A percentile compares a stretch with the other conserved stretches of the same genome.
Evolutionary conservation across 2,113 vertebrate genomes (phyloP).

Genomic region (Piaya cayana): DNA sequence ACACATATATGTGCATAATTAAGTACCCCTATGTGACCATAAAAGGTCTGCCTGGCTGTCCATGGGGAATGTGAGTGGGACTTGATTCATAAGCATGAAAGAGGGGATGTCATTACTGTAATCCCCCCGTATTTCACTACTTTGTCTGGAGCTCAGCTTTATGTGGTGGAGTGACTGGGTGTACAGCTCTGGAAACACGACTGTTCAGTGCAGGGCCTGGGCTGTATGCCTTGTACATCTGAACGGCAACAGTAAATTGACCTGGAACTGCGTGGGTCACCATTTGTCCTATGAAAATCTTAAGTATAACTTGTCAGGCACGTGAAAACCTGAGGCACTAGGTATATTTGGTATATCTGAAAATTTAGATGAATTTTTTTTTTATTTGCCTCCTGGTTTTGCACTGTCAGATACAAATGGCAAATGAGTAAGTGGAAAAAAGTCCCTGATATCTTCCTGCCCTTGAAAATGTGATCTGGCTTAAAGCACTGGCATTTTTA

Average conservation of each 20-base stretch:
- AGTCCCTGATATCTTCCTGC: not conserved
- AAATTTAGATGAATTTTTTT: not conserved
- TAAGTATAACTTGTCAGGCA: not conserved
- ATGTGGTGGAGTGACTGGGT: not conserved
- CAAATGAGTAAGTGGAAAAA: not conserved
- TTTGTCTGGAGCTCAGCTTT: not conserved
- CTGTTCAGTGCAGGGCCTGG: not conserved
- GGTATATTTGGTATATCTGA: not conserved
- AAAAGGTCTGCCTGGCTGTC: constrained; percentile 4
- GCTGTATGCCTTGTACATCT: not conserved
- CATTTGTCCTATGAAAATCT: not conserved
- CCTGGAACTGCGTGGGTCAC: not conserved
- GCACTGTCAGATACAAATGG: not conserved
- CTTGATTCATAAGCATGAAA: constrained; percentile 33
- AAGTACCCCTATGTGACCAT: constrained; percentile 44
- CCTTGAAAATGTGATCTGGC: not conserved
- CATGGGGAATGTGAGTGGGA: not conserved
- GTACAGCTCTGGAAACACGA: not conserved
- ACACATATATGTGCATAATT: constrained; percentile 32
- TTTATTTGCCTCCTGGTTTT: not conserved
- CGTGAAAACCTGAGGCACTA: fast-evolving
- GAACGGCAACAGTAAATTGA: not conserved
- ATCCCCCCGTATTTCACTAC: not conserved
- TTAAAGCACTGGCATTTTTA: not conserved
- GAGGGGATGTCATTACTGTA: not conserved